Percentiles rank a stretch among this genome's conserved stretches.
phyloP scores from a whole-genome alignment of 2,113 vertebrate genomes.

The Ancistrus triradiatus region DNA sequence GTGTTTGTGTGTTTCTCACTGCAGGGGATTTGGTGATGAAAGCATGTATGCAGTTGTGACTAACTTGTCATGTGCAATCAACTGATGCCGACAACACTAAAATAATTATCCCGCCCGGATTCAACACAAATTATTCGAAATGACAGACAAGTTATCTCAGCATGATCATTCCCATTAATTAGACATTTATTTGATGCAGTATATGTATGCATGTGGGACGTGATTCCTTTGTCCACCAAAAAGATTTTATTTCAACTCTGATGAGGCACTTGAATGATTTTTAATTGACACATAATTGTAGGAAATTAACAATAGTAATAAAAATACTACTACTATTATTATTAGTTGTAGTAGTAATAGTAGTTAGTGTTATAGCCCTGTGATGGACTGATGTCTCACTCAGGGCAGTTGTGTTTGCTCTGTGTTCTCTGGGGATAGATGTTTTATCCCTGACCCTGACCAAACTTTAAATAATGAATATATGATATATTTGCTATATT shows the following conservation, averaged over 20 bases:
- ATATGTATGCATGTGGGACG: conserved; percentile 7
- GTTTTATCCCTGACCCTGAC: too few relatives aligned
- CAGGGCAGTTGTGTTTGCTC: too few relatives aligned
- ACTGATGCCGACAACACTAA: conserved; percentile 68
- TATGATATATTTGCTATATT: too few relatives aligned
- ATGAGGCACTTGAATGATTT: not conserved
- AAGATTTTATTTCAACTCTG: not conserved
- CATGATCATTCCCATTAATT: conserved; percentile 53
- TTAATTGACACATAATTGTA: too few relatives aligned
- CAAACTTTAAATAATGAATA: too few relatives aligned
- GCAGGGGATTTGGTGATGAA: conserved; percentile 27
- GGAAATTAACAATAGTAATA: too few relatives aligned
- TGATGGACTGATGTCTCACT: too few relatives aligned
- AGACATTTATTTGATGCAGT: conserved; percentile 42
- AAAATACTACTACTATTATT: too few relatives aligned
- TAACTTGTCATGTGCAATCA: conserved; percentile 69
- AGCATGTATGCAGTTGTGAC: conserved; percentile 54
- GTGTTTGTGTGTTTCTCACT: not conserved
- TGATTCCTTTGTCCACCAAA: not conserved
- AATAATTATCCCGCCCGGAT: conserved; percentile 72
- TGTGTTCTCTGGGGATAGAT: too few relatives aligned
- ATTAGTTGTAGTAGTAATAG: too few relatives aligned
- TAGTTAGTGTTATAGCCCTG: too few relatives aligned
- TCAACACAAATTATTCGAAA: conserved; percentile 74
- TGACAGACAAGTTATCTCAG: conserved; percentile 70